These are phyloP conservation scores for Sylvilagus floridanus DNA, from an alignment of 2,797 vertebrate genomes.

Conservation along the genomic window DNA sequence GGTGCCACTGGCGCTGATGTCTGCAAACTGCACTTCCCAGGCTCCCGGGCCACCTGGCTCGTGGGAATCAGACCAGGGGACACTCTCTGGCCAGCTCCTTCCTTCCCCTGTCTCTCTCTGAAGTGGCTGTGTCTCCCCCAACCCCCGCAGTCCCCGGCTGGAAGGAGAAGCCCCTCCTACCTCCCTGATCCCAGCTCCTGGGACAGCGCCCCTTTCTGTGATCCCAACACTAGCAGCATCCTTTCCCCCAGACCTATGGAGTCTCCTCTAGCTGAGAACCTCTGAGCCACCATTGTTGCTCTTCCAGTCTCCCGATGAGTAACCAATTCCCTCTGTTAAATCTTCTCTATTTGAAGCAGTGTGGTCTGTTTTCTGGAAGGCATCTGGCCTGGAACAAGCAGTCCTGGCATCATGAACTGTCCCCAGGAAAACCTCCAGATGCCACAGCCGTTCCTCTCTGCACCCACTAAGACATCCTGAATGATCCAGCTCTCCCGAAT, in stretches of 20 bases:
- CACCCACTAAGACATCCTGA: background rate
- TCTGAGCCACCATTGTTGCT: background rate
- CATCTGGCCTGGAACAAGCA: background rate
- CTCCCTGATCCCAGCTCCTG: background rate
- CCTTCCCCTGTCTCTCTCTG: background rate
- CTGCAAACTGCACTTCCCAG: constrained; percentile 9
- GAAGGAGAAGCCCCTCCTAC: background rate
- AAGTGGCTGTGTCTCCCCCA: background rate
- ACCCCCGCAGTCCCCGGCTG: no score
- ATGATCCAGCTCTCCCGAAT: background rate
- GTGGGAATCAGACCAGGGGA: background rate
- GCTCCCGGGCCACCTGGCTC: background rate
- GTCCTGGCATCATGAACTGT: background rate
- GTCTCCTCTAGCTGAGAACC: background rate
- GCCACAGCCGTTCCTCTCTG: background rate
- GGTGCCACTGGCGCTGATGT: no score
- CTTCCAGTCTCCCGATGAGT: background rate
- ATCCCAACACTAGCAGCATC: background rate
- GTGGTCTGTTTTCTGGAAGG: background rate
- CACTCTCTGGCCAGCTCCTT: background rate
- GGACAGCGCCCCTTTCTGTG: background rate
- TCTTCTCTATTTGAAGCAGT: constrained; percentile 6
- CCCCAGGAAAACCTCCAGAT: background rate
- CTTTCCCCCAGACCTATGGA: background rate
- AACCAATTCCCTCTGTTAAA: background rate